Conservation (phyloP, 2,113 vertebrate species). For the Alexandromys fortis region DNA sequence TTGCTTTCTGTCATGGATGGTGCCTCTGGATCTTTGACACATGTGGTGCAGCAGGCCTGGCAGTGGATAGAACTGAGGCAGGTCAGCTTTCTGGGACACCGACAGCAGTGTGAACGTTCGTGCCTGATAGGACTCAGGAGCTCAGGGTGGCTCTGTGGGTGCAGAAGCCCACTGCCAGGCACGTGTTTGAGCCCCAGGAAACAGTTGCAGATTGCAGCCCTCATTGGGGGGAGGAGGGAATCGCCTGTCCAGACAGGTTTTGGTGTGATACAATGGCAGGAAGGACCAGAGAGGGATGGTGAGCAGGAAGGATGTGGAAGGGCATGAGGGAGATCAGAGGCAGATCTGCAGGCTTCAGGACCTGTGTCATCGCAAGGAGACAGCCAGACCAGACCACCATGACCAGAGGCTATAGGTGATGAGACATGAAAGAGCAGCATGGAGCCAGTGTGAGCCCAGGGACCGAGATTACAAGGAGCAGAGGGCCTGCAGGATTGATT, state of each 20-base stretch:
- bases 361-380: neutral
- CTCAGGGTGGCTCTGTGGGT: neutral
- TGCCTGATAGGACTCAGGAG: neutral
- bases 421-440: neutral
- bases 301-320: neutral
- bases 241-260: neutral
- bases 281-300: neutral
- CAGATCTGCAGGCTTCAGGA: neutral
- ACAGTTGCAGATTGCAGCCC: neutral
- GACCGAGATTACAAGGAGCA: neutral
- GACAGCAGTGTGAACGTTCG: neutral
- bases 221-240: neutral
- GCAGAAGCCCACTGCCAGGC: neutral
- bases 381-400: neutral
- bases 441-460: neutral
- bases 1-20: neutral
- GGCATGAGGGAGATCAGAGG: neutral
- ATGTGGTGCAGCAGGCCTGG: neutral
- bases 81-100: too few relatives aligned
- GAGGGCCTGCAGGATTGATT: neutral
- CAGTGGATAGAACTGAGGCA: neutral
- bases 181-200: neutral
- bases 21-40: too few relatives aligned
- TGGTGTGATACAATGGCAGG: neutral
- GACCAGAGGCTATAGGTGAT: neutral